Conservation (phyloP, 2,888 invertebrate genomes). For the Clostera curtula region DNA sequence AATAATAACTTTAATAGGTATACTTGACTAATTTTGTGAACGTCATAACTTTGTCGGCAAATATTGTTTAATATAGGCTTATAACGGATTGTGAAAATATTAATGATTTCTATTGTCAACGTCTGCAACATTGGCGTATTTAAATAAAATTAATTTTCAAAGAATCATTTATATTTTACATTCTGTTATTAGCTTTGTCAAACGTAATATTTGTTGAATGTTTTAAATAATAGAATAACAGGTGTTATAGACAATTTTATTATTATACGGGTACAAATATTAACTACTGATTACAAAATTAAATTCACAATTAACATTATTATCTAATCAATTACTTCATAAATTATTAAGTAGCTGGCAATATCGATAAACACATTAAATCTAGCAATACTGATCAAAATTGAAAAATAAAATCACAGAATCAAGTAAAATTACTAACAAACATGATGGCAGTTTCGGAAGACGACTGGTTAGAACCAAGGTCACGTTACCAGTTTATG, state of each 20-base stretch:
- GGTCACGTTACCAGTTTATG: constrained; percentile 40
- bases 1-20: constrained; percentile 48
- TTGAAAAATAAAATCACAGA: constrained; percentile 48
- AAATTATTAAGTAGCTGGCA: constrained; percentile 45
- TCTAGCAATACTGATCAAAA: constrained; percentile 43
- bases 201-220: constrained; percentile 26
- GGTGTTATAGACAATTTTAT: constrained; percentile 38
- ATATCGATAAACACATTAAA: constrained; percentile 33
- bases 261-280: constrained; percentile 44
- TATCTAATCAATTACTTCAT: constrained; percentile 30
- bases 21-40: constrained; percentile 34
- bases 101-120: no score
- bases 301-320: constrained; percentile 33
- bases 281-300: constrained; percentile 37
- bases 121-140: no score
- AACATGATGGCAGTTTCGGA: constrained; percentile 28
- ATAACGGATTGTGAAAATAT: constrained; percentile 5
- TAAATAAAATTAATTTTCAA: no score
- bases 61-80: constrained; percentile 16
- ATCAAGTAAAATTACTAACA: constrained; percentile 32
- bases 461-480: constrained; percentile 33
- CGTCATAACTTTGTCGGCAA: constrained; percentile 36
- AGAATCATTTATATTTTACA: no score
- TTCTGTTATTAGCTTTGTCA: constrained; percentile 10
- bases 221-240: constrained; percentile 52